Conservation (phyloP, 2,888 invertebrate species). For the Cancer borealis region DNA sequence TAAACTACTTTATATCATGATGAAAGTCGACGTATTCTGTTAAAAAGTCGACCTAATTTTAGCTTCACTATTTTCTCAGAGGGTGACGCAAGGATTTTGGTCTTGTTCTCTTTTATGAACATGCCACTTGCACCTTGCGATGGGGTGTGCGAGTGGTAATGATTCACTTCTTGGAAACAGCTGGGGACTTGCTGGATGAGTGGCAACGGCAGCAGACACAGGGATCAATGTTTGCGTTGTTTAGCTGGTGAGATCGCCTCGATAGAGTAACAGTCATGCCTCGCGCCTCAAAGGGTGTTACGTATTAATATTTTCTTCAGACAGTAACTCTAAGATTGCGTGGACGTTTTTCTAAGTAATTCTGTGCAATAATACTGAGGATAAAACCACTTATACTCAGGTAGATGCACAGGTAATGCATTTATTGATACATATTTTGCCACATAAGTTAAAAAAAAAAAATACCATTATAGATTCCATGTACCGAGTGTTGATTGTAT, state of each 20-base stretch:
- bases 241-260: background rate
- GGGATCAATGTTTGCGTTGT: constrained; percentile 22
- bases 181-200: background rate
- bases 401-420: background rate
- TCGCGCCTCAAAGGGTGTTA: background rate
- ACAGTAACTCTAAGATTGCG: background rate
- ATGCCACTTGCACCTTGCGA: background rate
- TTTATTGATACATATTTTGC: background rate
- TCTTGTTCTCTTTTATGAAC: background rate
- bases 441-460: background rate
- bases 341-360: background rate
- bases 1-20: no score
- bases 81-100: background rate
- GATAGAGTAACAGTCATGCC: constrained; percentile 4
- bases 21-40: background rate
- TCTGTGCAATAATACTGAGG: background rate
- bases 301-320: background rate
- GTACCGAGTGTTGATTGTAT: background rate
- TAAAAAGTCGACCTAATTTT: background rate
- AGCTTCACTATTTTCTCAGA: background rate
- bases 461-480: background rate
- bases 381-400: background rate
- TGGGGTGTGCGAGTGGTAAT: background rate
- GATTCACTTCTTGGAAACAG: background rate
- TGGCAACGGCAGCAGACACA: background rate